Evolutionary conservation across 2,113 vertebrate genomes (phyloP).

Genomic region (Saimiri boliviensis): DNA sequence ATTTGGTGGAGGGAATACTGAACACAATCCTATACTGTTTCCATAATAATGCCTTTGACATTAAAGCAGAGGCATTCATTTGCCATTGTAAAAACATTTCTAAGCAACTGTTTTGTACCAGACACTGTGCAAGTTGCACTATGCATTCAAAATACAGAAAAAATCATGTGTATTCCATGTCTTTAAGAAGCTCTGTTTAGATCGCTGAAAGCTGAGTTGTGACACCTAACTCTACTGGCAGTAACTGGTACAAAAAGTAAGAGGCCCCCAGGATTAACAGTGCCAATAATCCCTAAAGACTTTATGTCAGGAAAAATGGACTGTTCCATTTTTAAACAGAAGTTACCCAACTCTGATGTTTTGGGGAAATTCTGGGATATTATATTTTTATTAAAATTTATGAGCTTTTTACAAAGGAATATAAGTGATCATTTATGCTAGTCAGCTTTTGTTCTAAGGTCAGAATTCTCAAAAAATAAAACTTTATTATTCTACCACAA

Average conservation of each 20-base stretch:
- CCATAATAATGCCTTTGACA: background rate
- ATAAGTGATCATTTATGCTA: slow-evolving; percentile 29
- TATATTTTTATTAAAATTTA: slow-evolving; percentile 70
- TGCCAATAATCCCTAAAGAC: background rate
- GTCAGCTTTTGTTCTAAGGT: slow-evolving; percentile 42
- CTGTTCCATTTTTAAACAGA: background rate
- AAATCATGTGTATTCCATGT: background rate
- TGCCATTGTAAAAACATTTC: slow-evolving; percentile 26
- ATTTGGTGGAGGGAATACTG: background rate
- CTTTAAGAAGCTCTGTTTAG: slow-evolving; percentile 6
- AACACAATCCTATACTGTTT: background rate
- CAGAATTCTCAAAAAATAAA: background rate
- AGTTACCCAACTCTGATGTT: slow-evolving; percentile 48
- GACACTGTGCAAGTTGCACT: background rate
- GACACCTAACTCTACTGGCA: background rate
- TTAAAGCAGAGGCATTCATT: background rate
- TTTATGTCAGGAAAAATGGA: slow-evolving; percentile 24
- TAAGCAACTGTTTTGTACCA: slow-evolving; percentile 46
- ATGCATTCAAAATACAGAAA: background rate
- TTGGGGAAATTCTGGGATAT: slow-evolving; percentile 7
- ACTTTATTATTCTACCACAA: slow-evolving; percentile 58
- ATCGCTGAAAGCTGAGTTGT: slow-evolving; percentile 26
- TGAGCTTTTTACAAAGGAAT: slow-evolving; percentile 54
- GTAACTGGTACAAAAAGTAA: background rate
- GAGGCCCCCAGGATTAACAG: background rate